phyloP scores from a whole-genome alignment of 2,888 invertebrate genomes.

The Gibbula magus region DNA sequence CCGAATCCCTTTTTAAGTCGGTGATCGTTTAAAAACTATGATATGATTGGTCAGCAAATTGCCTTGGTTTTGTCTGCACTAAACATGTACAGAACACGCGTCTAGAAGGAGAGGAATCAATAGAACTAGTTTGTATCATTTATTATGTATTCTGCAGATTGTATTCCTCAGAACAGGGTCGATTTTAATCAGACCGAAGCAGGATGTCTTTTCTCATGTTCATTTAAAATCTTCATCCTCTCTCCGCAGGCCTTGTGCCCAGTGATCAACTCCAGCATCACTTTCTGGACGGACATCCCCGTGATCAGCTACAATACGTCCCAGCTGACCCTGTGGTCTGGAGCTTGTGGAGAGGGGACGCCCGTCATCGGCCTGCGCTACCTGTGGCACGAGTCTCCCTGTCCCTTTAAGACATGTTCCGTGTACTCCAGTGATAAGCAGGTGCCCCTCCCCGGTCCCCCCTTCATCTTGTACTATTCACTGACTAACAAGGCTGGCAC shows the following conservation, averaged over 20 bases:
- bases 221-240: background rate
- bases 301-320: conserved; percentile 38
- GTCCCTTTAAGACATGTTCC: conserved; percentile 55
- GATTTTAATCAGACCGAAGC: too few species aligned
- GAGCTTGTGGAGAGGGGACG: conserved; percentile 40
- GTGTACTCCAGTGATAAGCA: conserved; percentile 48
- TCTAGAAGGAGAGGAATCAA: too few species aligned
- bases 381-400: conserved; percentile 60
- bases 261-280: background rate
- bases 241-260: background rate
- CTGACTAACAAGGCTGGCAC: background rate
- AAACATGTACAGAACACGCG: too few species aligned
- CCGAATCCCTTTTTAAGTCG: too few species aligned
- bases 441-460: conserved; percentile 51
- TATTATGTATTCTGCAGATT: too few species aligned
- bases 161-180: too few species aligned
- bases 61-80: too few species aligned
- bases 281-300: conserved; percentile 49
- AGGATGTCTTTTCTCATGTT: background rate
- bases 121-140: too few species aligned
- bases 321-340: conserved; percentile 41
- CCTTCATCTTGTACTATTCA: conserved; percentile 34
- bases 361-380: conserved; percentile 52
- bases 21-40: too few species aligned
- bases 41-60: too few species aligned